A percentile compares a stretch with the other conserved stretches of the same genome.
phyloP scores from a whole-genome alignment of 1,140 invertebrate genomes.

The Drosophila melanogaster region DNA sequence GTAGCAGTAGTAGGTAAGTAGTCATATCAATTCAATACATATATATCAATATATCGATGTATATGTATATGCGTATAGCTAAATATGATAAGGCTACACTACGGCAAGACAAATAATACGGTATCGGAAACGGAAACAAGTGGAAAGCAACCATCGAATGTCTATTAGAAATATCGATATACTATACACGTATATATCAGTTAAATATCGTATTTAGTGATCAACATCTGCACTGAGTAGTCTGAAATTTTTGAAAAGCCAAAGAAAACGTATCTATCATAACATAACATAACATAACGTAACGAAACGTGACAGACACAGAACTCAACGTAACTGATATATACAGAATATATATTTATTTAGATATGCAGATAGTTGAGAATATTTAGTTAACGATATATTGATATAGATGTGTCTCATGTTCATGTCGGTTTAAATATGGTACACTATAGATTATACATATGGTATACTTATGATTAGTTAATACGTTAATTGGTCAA shows the following conservation, averaged over 20 bases:
- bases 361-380: conserved; percentile 19
- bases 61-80: conserved; percentile 24
- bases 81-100: conserved; percentile 52
- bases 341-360: conserved; percentile 12
- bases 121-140: conserved; percentile 17
- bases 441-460: conserved; percentile 54
- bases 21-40: conserved; percentile 46
- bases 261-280: neutral
- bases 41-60: conserved; percentile 44
- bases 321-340: conserved; percentile 27
- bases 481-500: conserved; percentile 56
- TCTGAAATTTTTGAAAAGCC: conserved; percentile 5
- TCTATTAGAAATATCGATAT: conserved; percentile 1
- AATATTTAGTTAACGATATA: conserved; percentile 29
- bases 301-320: conserved; percentile 37
- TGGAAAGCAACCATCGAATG: conserved; percentile 8
- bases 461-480: conserved; percentile 42
- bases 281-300: conserved; percentile 3
- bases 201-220: neutral
- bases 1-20: conserved; percentile 28
- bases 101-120: conserved; percentile 72
- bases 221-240: neutral
- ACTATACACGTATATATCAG: conserved; percentile 16
- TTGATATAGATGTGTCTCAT: conserved; percentile 39
- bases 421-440: conserved; percentile 42